Base-by-base conservation (phyloP, 1,140 invertebrate species). In the Microplitis mediator region DNA sequence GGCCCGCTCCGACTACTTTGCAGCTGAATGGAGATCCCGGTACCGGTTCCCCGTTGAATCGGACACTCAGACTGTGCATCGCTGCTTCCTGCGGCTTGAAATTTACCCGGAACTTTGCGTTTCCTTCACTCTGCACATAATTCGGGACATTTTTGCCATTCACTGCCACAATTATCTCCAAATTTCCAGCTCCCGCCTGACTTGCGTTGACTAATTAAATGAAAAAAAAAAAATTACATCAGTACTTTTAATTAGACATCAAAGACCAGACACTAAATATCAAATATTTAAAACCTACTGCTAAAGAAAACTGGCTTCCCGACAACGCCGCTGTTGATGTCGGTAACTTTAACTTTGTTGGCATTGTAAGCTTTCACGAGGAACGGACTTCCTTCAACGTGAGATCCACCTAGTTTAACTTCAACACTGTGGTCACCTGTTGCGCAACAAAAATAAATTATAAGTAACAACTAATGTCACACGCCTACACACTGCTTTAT, bases 81-180 rank as follows among this genome's bases (percentile, higher is more conserved):
- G 95, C 94, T 3, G 95, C 92, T 88, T 97, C 95, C 65, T 95
- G 95, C 0, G 97, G 98, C 79, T 98, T 98, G 85, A 99, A 99
- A 84, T 98, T 98, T 3, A 99, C 97, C 79, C 92, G 87, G 78
- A 99, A 98, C 79, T 94, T 92, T 0, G 97, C 97, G 87, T 99
- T 98, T 32, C 96, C 97, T 89, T 98, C 97, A 54, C 95, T 96
- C 82, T 98, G 95, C 1, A 99, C 97, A 85, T 98, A 99, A 88
- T 99, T 99, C 4, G 98, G 98, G 4, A 99, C 97, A 88, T 99
- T 99, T 80, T 96, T 92, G 3, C 96, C 96, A 81, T 95, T 96
- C n/a, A 98, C 97, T 0, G 97, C 96, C 0, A 99, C 97, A 69
- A 98, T 98, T 56, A 99, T 99, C 88, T 99, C 97, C 75, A 99